These are phyloP conservation scores for Pocillopora grandis DNA, from an alignment of 92 coral and sea anemone genomes.

Conservation along the genomic window DNA sequence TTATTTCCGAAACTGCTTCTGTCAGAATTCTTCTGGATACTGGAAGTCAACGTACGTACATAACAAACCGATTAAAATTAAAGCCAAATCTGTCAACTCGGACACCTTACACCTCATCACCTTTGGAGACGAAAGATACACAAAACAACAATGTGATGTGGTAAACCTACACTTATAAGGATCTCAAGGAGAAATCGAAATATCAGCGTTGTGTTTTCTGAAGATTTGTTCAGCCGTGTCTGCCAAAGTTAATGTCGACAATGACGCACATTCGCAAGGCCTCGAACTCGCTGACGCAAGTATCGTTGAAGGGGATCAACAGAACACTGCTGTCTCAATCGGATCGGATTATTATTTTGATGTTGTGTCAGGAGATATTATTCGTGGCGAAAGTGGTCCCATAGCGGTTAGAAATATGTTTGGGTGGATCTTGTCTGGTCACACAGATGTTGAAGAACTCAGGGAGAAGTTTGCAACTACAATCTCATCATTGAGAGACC, in stretches of 20 bases:
- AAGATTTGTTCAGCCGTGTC: constrained; percentile 43
- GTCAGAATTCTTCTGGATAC: constrained; percentile 55
- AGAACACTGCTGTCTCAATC: constrained; percentile 44
- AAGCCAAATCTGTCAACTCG: constrained; percentile 38
- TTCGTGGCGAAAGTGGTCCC: constrained; percentile 42
- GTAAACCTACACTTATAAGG: constrained; percentile 38
- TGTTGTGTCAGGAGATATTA: constrained; percentile 47
- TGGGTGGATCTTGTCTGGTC: constrained; percentile 33
- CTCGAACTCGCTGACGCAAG: constrained; percentile 53
- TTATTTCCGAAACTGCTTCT: constrained; percentile 7
- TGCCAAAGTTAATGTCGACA: constrained; percentile 16
- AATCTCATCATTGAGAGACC: constrained; percentile 17
- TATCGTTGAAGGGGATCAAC: constrained; percentile 25
- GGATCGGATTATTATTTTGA: constrained; percentile 63
- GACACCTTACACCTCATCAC: constrained; percentile 60
- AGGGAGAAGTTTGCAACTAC: background rate
- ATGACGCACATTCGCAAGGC: constrained; percentile 16
- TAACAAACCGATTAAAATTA: constrained; percentile 35
- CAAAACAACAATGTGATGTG: constrained; percentile 43
- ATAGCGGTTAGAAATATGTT: constrained; percentile 29
- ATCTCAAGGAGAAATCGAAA: constrained; percentile 20
- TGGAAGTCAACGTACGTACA: constrained; percentile 61
- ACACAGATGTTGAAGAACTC: constrained; percentile 3
- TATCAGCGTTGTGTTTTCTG: constrained; percentile 42
- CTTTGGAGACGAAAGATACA: constrained; percentile 42